phyloP scores from a whole-genome alignment of 2,797 vertebrate species.

The Nannoperca australis region DNA sequence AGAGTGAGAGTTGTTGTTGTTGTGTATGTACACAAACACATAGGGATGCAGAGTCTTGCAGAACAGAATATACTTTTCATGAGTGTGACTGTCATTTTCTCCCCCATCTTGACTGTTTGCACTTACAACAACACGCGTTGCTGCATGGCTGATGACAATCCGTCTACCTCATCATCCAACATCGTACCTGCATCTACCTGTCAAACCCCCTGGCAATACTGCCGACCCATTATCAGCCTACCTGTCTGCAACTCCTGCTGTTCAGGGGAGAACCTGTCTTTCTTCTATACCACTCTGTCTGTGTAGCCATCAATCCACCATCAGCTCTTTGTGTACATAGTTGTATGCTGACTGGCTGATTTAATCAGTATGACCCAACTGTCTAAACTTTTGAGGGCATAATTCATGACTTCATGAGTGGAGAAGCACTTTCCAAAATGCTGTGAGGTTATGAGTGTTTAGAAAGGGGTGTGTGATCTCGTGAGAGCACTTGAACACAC shows the following conservation, averaged over 20 bases:
- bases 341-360: conserved; percentile 28
- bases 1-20: conserved; percentile 44
- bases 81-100: conserved; percentile 43
- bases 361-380: conserved; percentile 39
- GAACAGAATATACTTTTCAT: conserved; percentile 49
- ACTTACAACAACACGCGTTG: conserved; percentile 69
- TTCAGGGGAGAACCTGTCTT: conserved; percentile 40
- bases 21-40: conserved; percentile 67
- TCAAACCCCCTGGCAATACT: conserved; percentile 8
- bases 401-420: conserved; percentile 30
- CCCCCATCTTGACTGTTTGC: conserved; percentile 70
- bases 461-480: conserved; percentile 3
- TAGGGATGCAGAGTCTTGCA: conserved; percentile 52
- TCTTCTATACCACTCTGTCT: conserved; percentile 22
- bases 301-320: conserved; percentile 15
- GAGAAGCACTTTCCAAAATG: conserved; percentile 25
- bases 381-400: conserved; percentile 17
- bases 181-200: conserved; percentile 60
- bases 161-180: conserved; percentile 50
- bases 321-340: conserved; percentile 1
- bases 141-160: conserved; percentile 72
- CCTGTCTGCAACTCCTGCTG: conserved; percentile 28
- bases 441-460: background rate
- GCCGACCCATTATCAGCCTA: conserved; percentile 14
- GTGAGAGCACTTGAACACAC: background rate